Evolutionary conservation across 2,797 vertebrate genomes (phyloP).

Genomic region (Sphaeramia orbicularis): DNA sequence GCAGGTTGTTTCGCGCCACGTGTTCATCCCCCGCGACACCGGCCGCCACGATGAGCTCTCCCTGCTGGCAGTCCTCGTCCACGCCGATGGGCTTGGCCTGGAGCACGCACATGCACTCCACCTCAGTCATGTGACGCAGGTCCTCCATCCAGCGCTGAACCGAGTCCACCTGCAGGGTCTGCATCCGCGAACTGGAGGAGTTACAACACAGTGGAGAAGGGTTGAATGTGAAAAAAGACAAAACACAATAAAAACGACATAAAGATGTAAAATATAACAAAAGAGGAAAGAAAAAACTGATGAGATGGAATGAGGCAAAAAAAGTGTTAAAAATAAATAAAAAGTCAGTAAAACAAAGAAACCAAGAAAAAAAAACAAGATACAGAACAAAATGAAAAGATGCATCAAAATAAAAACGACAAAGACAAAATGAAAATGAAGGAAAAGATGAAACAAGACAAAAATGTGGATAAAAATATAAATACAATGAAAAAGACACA

Average conservation of each 20-base stretch:
- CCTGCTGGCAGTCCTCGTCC: constrained; percentile 90
- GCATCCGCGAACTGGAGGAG: constrained; percentile 83
- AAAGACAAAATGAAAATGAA: too few relatives aligned
- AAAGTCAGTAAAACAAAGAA: too few relatives aligned
- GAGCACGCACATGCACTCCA: constrained; percentile 98
- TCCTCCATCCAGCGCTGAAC: constrained; percentile 99
- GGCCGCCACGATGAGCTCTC: constrained; percentile 89
- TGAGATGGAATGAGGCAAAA: too few relatives aligned
- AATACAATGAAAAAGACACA: too few relatives aligned
- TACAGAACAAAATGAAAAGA: too few relatives aligned
- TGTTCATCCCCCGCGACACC: constrained; percentile 75
- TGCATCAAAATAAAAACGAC: too few relatives aligned
- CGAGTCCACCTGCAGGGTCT: constrained; percentile 93
- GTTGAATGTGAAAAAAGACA: neutral
- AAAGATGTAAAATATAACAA: neutral
- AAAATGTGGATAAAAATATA: too few relatives aligned
- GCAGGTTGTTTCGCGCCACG: constrained; percentile 88
- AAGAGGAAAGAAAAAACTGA: too few relatives aligned
- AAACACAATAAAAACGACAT: neutral
- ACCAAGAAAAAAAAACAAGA: too few relatives aligned
- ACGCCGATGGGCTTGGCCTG: constrained; percentile 95
- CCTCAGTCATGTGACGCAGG: constrained; percentile 96
- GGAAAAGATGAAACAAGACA: too few relatives aligned
- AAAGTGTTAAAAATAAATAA: too few relatives aligned
- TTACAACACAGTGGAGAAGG: too few relatives aligned